These are phyloP conservation scores for Thamnophis sirtalis DNA, from an alignment of 2,113 vertebrate species.

Conservation along the genomic window DNA sequence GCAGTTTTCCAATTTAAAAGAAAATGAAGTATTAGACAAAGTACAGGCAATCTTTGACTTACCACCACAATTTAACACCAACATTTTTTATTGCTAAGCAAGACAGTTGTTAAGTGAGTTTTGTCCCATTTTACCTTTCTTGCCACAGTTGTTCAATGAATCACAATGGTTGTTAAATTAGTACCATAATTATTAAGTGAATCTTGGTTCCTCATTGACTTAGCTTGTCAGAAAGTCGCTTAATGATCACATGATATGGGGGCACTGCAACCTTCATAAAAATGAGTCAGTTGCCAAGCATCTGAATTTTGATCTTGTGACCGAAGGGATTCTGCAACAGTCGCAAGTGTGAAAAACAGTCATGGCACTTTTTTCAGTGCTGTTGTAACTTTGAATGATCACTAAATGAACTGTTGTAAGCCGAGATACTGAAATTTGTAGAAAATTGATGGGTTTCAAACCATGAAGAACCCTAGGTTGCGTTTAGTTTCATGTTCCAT, in stretches of 20 bases:
- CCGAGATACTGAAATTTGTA: background rate
- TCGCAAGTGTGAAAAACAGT: too few species aligned
- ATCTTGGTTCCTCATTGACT: background rate
- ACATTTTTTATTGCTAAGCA: background rate
- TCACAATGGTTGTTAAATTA: background rate
- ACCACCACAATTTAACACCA: background rate
- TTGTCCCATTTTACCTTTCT: background rate
- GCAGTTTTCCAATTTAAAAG: background rate
- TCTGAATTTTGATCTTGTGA: too few species aligned
- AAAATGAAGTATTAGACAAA: background rate
- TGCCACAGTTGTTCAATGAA: background rate
- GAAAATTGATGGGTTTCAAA: background rate
- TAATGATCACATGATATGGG: background rate
- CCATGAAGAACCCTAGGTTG: background rate
- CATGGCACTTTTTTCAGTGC: too few species aligned
- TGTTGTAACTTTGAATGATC: too few species aligned
- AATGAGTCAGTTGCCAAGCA: too few species aligned
- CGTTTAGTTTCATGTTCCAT: too few species aligned
- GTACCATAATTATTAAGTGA: background rate
- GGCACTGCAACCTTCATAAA: too few species aligned
- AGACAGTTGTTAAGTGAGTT: background rate
- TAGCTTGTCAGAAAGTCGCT: background rate
- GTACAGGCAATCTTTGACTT: background rate
- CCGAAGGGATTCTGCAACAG: too few species aligned
- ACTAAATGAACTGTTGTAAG: too few species aligned